Percentiles rank a stretch among this genome's conserved stretches.
phyloP scores from a whole-genome alignment of 2,888 invertebrate genomes.

The Drosophila robusta region DNA sequence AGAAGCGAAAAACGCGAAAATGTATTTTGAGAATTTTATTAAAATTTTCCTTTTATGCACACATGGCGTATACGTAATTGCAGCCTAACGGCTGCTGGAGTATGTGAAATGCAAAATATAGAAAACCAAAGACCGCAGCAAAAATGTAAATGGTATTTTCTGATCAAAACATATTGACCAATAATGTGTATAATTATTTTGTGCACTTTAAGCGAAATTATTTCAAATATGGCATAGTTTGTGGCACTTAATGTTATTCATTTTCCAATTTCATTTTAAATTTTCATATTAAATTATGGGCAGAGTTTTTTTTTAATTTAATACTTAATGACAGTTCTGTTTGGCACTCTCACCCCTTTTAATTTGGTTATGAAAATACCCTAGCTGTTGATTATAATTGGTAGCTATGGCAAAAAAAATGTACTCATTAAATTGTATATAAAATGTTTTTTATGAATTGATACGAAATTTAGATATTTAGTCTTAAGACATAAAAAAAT shows the following conservation, averaged over 20 bases:
- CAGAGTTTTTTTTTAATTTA: conserved; percentile 2
- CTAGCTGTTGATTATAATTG: neutral
- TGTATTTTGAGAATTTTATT: neutral
- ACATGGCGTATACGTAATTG: conserved; percentile 16
- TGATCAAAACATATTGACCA: conserved; percentile 12
- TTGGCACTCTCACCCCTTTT: neutral
- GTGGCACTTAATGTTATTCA: conserved; percentile 8
- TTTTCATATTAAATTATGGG: conserved; percentile 6
- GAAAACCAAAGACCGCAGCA: neutral
- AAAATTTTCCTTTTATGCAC: neutral
- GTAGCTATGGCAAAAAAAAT: too few species aligned
- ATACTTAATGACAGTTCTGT: conserved; percentile 9
- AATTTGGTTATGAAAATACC: neutral
- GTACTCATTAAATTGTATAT: neutral
- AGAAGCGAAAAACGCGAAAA: neutral
- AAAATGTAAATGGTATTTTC: conserved; percentile 9
- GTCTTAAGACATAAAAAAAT: too few species aligned
- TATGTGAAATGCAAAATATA: conserved; percentile 13
- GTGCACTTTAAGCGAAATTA: conserved; percentile 2
- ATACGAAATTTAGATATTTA: too few species aligned
- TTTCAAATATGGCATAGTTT: conserved; percentile 10
- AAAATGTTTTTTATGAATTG: too few species aligned
- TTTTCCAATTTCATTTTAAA: conserved; percentile 16
- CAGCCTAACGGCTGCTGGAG: neutral
- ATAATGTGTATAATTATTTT: conserved; percentile 6